phyloP scores from a whole-genome alignment of 2,113 vertebrate genomes.

The Campylomormyrus tamandua region DNA sequence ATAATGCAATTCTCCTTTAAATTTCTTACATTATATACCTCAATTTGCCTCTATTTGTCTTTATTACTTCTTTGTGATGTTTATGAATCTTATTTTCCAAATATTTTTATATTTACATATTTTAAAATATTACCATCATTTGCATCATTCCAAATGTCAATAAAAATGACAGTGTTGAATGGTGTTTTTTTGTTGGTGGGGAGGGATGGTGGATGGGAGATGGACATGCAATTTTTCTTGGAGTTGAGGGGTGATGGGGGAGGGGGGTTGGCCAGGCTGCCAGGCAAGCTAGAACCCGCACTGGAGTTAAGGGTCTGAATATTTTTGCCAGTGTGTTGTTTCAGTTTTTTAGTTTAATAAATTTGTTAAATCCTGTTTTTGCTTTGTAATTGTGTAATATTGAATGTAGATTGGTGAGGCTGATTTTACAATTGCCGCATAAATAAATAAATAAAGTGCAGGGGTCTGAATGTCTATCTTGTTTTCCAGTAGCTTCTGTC shows the following conservation, averaged over 20 bases:
- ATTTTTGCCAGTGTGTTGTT: neutral
- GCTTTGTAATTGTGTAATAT: neutral
- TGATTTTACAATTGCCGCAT: neutral
- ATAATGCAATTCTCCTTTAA: neutral
- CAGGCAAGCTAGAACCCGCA: neutral
- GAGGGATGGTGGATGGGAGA: neutral
- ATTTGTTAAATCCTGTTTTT: neutral
- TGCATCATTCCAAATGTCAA: neutral
- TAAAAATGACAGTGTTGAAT: neutral
- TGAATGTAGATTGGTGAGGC: neutral
- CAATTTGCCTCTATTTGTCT: neutral
- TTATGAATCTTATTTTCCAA: neutral
- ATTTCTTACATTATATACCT: neutral
- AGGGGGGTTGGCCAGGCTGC: neutral
- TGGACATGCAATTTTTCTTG: neutral
- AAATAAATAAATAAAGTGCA: neutral
- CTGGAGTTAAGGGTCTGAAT: neutral
- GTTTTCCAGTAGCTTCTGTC: neutral
- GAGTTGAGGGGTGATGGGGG: neutral
- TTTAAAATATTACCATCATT: neutral
- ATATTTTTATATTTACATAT: neutral
- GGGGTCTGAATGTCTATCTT: neutral
- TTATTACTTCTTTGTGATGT: neutral
- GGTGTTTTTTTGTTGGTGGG: neutral
- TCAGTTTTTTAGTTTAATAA: neutral